Base-by-base conservation (phyloP, 1,140 invertebrate genomes). In the Zaprionus nigranus region DNA sequence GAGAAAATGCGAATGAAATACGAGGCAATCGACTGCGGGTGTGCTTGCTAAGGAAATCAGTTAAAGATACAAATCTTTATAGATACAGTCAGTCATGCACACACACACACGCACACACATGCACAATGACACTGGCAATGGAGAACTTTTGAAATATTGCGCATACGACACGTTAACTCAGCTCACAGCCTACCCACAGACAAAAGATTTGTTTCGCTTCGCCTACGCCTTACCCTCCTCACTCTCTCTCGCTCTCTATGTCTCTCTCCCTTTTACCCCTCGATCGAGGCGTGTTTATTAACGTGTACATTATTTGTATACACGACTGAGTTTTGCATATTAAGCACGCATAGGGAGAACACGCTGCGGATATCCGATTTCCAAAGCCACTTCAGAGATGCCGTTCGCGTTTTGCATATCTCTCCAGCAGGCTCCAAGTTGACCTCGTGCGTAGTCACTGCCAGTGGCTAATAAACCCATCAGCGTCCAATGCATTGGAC, bases 241-340 rank as follows among this genome's bases (percentile, higher is more conserved):
- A 17, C 13, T 26, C 38, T 17, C 13, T 6, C 26, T 17, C 26
- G 22, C 60, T n/a, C 15, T 20, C 56, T 9, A n/a, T n/a, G n/a
- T n/a, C n/a, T n/a, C n/a, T n/a, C n/a, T n/a, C n/a, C n/a, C 46
- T 34, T 22, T 57, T 36, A n/a, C 6, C 43, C 43, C 17, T 13
- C 30, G 59, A 53, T 79, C 62, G 76, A 67, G 67, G 77, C 76
- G 80, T 88, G 81, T 83, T 84, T 87, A 87, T 81, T 80, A 80
- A 77, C 69, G 46, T 85, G 62, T 64, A 83, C 83, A 83, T 83
- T 88, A 87, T 88, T 88, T 88, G 83, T 84, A 87, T 82, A 84
- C 84, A 87, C 84, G 81, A 87, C 76, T 87, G 85, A 68, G 74
- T 81, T 81, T 73, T 82, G 81, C 78, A 88, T 87, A 87, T 84